Percentiles rank a stretch among this genome's conserved stretches.
These are phyloP conservation scores for Thunnus thynnus DNA, from an alignment of 2,113 vertebrate species.

Conservation along the genomic window DNA sequence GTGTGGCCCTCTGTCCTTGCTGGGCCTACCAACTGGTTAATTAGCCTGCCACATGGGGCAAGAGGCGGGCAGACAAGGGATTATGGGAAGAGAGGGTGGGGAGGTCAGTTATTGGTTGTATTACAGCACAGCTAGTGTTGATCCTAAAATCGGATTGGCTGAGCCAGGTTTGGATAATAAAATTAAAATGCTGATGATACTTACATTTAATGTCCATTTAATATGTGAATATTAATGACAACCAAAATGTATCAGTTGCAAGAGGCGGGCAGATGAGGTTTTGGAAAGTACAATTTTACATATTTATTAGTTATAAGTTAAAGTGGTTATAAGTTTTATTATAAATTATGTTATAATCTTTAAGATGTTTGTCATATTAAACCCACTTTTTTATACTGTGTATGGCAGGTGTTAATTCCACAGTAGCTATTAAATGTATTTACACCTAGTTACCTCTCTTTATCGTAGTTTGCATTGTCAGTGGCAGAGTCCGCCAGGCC, in stretches of 20 bases:
- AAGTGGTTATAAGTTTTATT: neutral
- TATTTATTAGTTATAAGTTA: neutral
- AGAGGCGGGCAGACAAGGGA: conserved; percentile 6
- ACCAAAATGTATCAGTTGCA: neutral
- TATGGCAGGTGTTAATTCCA: too few species aligned
- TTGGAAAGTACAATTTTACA: neutral
- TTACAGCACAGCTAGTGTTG: conserved; percentile 10
- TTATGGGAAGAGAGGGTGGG: conserved; percentile 22
- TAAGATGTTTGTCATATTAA: neutral
- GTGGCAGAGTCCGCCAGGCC: too few species aligned
- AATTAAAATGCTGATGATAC: too few species aligned
- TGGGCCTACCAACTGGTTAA: conserved; percentile 77
- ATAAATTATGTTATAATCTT: neutral
- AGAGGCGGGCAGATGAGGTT: too few species aligned
- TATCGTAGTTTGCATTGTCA: too few species aligned
- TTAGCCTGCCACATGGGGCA: conserved; percentile 71
- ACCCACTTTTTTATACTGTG: neutral
- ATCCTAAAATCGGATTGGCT: conserved; percentile 24
- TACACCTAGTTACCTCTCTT: too few species aligned
- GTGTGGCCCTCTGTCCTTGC: conserved; percentile 73
- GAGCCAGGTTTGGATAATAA: neutral
- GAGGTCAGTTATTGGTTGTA: conserved; percentile 73
- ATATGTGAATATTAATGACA: neutral
- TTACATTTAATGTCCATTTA: too few species aligned
- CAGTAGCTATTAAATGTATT: too few species aligned